Evolutionary conservation across 2,888 invertebrate genomes (phyloP), one percentile per base, ranked within the genome.

Genomic region (Xestia sexstrigata): DNA sequence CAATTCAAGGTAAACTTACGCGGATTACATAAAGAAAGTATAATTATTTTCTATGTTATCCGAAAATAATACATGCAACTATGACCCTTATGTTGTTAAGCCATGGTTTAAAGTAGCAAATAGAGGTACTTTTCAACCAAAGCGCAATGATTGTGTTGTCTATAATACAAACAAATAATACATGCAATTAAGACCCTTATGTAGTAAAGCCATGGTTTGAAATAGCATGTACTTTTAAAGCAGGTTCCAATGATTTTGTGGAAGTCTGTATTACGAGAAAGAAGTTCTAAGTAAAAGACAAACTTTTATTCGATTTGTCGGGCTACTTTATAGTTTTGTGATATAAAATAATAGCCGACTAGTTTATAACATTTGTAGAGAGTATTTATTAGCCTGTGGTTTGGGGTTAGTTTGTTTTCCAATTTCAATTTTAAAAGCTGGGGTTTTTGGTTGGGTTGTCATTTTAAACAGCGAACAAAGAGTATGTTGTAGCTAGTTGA

Each of bases 281-380:
- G 66, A 86, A 84, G 71, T 87, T 87, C 47, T 30, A 8, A 52
- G 39, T 60, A 39, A 75, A 76, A 76, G 75, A 63, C 78, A 71
- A 85, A 88, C 75, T 85, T 86, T 15, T 30, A 78, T 87, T 82
- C 82, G 88, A 87, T 87, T 82, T 85, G 76, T 78, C 70, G 62
- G 6, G 35, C 39, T 67, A 85, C 76, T 82, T 81, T 73, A 72
- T 73, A 82, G 82, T 87, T 76, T 63, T 45, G 66, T 60, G 55
- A 76, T 82, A 72, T 65, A 85, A 82, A 82, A 82, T 75, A 70
- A 82, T 76, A 76, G 62, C n/a, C 42, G n/a, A n/a, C 58, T 66
- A 66, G 35, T 70, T 70, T 58, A 62, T 62, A 66, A 66, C 45
- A 66, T 47, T 78, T 80, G 42, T n/a, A 39, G 58, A 4, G 7